Conservation (phyloP, 2,888 invertebrate genomes). For the Idaea straminata region DNA sequence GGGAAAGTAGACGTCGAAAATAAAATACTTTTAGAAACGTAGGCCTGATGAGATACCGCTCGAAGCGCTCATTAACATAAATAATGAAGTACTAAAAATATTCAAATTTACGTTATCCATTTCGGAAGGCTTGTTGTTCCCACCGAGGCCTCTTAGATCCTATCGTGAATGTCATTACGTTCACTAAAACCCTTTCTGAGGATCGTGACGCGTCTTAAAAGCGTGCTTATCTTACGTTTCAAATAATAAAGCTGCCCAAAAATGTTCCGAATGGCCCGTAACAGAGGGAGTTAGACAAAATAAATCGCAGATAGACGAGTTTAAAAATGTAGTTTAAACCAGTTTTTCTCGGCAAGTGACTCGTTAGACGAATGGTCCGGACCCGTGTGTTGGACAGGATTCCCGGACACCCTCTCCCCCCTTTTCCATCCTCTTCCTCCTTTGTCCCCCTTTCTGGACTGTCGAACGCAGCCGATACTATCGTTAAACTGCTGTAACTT, state of each 20-base stretch:
- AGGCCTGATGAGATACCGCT: not conserved
- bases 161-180: not conserved
- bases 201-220: not conserved
- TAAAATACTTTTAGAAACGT: not conserved
- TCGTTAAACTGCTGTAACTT: constrained; percentile 49
- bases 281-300: constrained; percentile 27
- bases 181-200: not conserved
- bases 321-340: constrained; percentile 50
- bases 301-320: constrained; percentile 30
- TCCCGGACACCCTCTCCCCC: constrained; percentile 28
- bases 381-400: constrained; percentile 60
- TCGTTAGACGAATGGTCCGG: constrained; percentile 60
- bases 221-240: not conserved
- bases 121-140: constrained; percentile 1
- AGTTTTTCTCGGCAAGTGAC: constrained; percentile 44
- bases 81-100: not conserved
- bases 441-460: constrained; percentile 45
- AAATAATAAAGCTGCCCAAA: not conserved
- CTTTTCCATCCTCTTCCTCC: constrained; percentile 36
- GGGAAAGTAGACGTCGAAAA: not conserved
- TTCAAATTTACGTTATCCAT: not conserved
- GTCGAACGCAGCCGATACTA: constrained; percentile 71
- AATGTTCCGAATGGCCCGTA: constrained; percentile 3
- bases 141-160: not conserved
- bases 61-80: not conserved